A percentile compares a stretch with the other conserved stretches of the same genome.
Evolutionary conservation across 1,140 invertebrate species (phyloP).

Genomic region (Aphidius ervi): DNA sequence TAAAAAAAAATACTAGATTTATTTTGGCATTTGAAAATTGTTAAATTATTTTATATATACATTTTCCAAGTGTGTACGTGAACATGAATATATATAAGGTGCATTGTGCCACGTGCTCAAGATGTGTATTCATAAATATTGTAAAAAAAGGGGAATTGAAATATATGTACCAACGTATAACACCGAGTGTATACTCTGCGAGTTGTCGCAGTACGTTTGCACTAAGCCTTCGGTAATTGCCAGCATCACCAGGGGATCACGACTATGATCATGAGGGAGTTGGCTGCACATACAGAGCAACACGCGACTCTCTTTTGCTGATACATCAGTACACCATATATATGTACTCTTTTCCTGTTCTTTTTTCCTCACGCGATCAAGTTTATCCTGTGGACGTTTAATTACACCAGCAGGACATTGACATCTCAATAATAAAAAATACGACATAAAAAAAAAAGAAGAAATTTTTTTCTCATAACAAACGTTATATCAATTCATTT

Average conservation of each 20-base stretch:
- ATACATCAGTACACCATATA: too few species aligned
- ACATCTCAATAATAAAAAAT: constrained; percentile 13
- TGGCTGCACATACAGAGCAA: constrained; percentile 7
- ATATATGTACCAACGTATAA: constrained; percentile 30
- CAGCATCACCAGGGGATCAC: constrained; percentile 46
- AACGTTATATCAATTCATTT: too few species aligned
- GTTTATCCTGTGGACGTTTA: constrained; percentile 39
- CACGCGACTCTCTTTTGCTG: constrained; percentile 22
- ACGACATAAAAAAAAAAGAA: background rate
- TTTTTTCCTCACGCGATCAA: constrained; percentile 3
- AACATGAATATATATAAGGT: constrained; percentile 35
- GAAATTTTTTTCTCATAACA: background rate
- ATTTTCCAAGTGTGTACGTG: constrained; percentile 10
- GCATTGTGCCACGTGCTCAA: constrained; percentile 33
- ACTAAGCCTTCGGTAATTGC: constrained; percentile 48
- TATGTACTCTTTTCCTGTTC: constrained; percentile 9
- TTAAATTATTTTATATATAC: too few species aligned
- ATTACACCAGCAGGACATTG: constrained; percentile 35
- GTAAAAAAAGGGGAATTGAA: constrained; percentile 23
- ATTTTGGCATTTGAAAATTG: background rate
- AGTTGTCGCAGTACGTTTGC: constrained; percentile 14
- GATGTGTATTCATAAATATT: constrained; percentile 30
- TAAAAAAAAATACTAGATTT: too few species aligned
- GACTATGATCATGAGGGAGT: constrained; percentile 28
- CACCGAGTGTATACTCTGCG: constrained; percentile 20